Conservation (phyloP, 1,140 invertebrate species). For the Octopus sinensis region DNA sequence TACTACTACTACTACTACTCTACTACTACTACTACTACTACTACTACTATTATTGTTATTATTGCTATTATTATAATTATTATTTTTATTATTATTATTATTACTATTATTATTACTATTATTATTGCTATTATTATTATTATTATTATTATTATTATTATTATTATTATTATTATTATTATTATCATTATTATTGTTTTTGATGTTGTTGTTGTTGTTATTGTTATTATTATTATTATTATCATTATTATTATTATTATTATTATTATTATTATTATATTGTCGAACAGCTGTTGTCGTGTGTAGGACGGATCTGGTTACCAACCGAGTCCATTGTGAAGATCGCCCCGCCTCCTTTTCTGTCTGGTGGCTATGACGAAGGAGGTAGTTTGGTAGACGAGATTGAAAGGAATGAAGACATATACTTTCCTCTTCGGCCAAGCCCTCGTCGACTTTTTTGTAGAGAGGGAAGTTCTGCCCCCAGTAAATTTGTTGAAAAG, state of each 20-base stretch:
- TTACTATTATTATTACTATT: background rate
- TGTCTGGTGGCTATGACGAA: no score
- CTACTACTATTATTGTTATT: background rate
- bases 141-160: background rate
- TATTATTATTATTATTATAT: background rate
- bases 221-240: background rate
- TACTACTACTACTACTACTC: background rate
- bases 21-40: background rate
- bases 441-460: no score
- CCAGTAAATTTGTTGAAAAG: no score
- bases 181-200: background rate
- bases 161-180: background rate
- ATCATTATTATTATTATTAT: background rate
- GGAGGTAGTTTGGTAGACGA: no score
- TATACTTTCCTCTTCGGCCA: no score
- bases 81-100: background rate
- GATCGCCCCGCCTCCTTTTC: no score
- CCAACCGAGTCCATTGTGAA: no score
- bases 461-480: no score
- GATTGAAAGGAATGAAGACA: no score
- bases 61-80: background rate
- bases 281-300: no score
- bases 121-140: background rate
- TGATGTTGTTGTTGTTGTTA: background rate
- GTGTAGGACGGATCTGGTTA: no score